Base-by-base conservation (phyloP, 2,113 vertebrate genomes). In the Mus pahari region DNA sequence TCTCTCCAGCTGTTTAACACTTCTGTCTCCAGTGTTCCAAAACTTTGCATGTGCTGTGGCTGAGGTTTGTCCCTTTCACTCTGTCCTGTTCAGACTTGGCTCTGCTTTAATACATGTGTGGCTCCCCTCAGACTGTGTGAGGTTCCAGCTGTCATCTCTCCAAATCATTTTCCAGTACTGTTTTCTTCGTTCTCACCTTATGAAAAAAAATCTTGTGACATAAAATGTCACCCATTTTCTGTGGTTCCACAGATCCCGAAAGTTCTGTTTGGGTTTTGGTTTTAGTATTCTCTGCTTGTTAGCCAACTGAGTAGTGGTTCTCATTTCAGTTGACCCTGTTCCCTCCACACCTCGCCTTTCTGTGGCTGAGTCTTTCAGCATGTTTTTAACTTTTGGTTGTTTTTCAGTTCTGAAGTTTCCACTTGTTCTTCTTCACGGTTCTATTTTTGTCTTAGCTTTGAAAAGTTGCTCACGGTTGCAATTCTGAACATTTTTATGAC, bases 401-500 rank as follows among this genome's bases (percentile, higher is more conserved):
- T 92, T 88, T 94, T 82, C 2, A 50, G 31, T 74, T 64, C 19
- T 68, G 81, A 94, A 92, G 77, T 95, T 94, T 91, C 42, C 28
- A 55, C 55, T 93, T 91, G 31, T 31, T 96, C n/a, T 50, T 89
- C 70, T 78, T 89, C 83, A 26, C 68, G 81, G 42, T 26, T 94
- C 22, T 89, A 53, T 94, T 70, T 94, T 12, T 68, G n/a, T 55
- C 89, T 66, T 48, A 48, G 14, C 39, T 66, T 86, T 84, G 58
- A 81, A 83, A 53, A 62, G n/a, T 66, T 74, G n/a, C 60, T 89
- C 50, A 86, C 6, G 17, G 71, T 74, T 86, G 22, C 64, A 82
- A 60, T n/a, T 88, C 89, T 95, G 48, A 92, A 48, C 17, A 91
- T 55, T 91, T 95, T 94, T 77, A 77, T 86, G 84, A 39, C 33